Evolutionary conservation across 2,888 invertebrate species (phyloP).

Genomic region (Melolontha melolontha): DNA sequence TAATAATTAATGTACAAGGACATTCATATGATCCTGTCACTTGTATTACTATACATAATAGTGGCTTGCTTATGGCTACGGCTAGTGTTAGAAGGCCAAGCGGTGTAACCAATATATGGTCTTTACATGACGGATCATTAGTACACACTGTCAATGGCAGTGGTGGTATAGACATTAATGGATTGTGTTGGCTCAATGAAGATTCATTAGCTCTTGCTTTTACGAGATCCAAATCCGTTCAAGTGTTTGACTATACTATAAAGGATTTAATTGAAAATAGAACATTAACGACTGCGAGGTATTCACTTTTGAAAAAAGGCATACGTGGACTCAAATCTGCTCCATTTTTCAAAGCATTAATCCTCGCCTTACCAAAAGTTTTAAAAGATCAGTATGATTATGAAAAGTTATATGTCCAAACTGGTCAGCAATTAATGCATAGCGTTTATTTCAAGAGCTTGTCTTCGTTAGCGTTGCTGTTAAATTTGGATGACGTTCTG

Average conservation of each 20-base stretch:
- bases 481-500: conserved; percentile 68
- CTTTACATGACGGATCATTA: conserved; percentile 70
- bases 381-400: conserved; percentile 68
- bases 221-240: conserved; percentile 68
- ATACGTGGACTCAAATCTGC: conserved; percentile 68
- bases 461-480: conserved; percentile 68
- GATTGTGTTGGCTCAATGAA: conserved; percentile 68
- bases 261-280: conserved; percentile 64
- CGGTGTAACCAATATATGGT: conserved; percentile 73
- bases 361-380: conserved; percentile 67
- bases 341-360: conserved; percentile 67
- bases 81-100: conserved; percentile 66
- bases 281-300: conserved; percentile 67
- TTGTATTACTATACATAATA: conserved; percentile 67
- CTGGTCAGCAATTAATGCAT: conserved; percentile 71
- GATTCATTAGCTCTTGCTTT: conserved; percentile 68
- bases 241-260: conserved; percentile 65
- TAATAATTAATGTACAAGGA: conserved; percentile 66
- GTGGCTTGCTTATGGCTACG: conserved; percentile 69
- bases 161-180: conserved; percentile 66
- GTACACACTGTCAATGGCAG: conserved; percentile 69
- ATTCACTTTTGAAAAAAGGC: conserved; percentile 67
- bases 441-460: conserved; percentile 72
- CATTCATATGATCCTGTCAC: conserved; percentile 69
- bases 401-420: conserved; percentile 70